Evolutionary conservation across 2,888 invertebrate genomes (phyloP), one percentile per base, ranked within the genome.

Genomic region (Drosophila paranaensis): DNA sequence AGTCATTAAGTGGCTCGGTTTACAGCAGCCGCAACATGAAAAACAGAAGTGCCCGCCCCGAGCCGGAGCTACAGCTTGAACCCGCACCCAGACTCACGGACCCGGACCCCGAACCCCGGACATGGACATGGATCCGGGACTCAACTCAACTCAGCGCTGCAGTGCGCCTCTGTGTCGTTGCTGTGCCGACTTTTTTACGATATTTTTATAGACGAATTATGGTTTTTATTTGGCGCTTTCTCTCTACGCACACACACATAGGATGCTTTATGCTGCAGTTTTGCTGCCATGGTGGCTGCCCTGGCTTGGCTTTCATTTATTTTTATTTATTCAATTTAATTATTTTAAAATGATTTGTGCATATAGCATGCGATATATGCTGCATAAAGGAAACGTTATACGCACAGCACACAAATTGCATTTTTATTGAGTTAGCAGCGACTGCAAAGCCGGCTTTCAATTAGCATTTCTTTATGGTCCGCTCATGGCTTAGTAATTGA

Each of bases 21-120:
- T 88, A 87, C 84, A 86, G 86, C 88, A 86, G 84, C 88, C 88
- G 87, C 86, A 86, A 87, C 87, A 83, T 87, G 87, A 85, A 85
- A 86, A 84, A 86, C 85, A 85, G 84, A 82, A 86, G 84, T 87
- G 87, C 81, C 64, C 72, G 78, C 76, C 71, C 63, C 64, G 56
- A 57, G 68, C 60, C 71, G 11, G 35, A 25, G 53, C 40, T 62
- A 46, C 27, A 37, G 39, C 55, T 42, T 51, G 35, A 51, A 45
- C 57, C 60, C 66, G 56, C 25, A 20, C 43, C 51, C 42, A 20
- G 10, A 27, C 45, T 20, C 16, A 16, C 5, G 16, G 2, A 20
- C 25, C 43, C 43, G 13, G 20, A 25, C 43, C 20, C 45, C 25
- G 13, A 6, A 45, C 45, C 27, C 63, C 58, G 62, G 46, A 43